Percentiles rank a stretch among this genome's conserved stretches.
These are phyloP conservation scores for Trisateles emortualis DNA, from an alignment of 2,888 invertebrate genomes.

Conservation along the genomic window DNA sequence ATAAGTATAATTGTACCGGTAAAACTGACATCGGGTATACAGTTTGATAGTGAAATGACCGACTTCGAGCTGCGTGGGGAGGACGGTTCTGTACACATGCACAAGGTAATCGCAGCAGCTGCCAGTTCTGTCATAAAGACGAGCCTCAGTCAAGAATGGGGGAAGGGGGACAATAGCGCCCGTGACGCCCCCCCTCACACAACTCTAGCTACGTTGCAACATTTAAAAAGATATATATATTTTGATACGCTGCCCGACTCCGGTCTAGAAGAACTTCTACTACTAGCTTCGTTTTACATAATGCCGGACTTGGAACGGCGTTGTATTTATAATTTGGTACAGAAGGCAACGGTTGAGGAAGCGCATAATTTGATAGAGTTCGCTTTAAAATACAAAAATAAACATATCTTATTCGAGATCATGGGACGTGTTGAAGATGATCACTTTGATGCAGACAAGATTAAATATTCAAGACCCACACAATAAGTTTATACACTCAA, in stretches of 20 bases:
- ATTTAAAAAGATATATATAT: conserved; percentile 64
- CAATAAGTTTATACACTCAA: no score
- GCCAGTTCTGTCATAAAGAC: conserved; percentile 62
- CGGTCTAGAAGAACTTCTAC: conserved; percentile 58
- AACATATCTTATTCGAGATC: conserved; percentile 34
- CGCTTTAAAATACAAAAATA: conserved; percentile 58
- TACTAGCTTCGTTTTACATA: conserved; percentile 61
- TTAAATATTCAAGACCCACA: no score
- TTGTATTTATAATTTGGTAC: conserved; percentile 58
- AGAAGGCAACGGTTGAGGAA: conserved; percentile 6
- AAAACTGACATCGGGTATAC: conserved; percentile 28
- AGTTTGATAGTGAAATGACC: conserved; percentile 60
- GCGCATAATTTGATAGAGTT: conserved; percentile 57
- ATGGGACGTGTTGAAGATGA: neutral
- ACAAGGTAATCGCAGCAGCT: conserved; percentile 61
- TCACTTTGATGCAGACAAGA: neutral
- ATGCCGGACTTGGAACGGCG: conserved; percentile 63
- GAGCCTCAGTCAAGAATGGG: conserved; percentile 64
- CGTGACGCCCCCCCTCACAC: conserved; percentile 60
- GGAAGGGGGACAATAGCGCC: conserved; percentile 57
- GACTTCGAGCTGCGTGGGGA: conserved; percentile 64
- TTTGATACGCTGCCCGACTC: conserved; percentile 42
- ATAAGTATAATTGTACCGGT: no score
- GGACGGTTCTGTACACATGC: conserved; percentile 62
- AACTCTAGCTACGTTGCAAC: conserved; percentile 54